Evolutionary conservation across 2,888 invertebrate genomes (phyloP), one percentile per base, ranked within the genome.

Genomic region (Crematogaster levior): DNA sequence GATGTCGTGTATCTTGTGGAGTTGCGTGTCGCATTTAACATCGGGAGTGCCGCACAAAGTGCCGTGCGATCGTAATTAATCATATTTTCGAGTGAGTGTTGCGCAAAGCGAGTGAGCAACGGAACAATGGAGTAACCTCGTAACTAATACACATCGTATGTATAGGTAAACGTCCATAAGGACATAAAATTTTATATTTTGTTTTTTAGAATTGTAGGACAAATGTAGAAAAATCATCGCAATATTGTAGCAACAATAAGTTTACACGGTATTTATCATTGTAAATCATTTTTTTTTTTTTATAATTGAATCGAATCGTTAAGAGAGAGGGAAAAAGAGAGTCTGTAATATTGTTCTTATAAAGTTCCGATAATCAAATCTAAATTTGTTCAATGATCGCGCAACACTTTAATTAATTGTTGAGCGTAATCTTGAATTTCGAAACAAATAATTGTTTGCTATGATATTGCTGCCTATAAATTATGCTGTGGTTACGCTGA

Each of bases 11-110:
- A 34, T 21, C 10, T 6, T 12, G 5, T 37, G 21, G 3, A 37
- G 37, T 40, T 40, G 24, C 21, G 12, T 18, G 21, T 40, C 43
- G 27, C 24, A 21, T 46, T 43, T 43, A 27, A 65, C 0, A 24
- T 65, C 27, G 63, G 21, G 61, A 40, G 18, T 65, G 37, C 63
- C 34, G 21, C 18, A n/a, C 21, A 30, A 37, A 60, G 60, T 34
- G 34, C n/a, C n/a, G n/a, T n/a, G n/a, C n/a, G n/a, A n/a, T n/a
- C n/a, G n/a, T n/a, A n/a, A n/a, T n/a, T n/a, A 63, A 61, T 12
- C 61, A 15, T n/a, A 9, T 56, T 37, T 61, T 61, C 61, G 7
- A 63, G 37, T 63, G 40, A 40, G 61, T 63, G 61, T 40, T 63
- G 24, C 12, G 24, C 40, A 63, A 65, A 65, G 10, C 18, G 27